Evolutionary conservation across 2,797 vertebrate species (phyloP).

Genomic region (Alca torda): DNA sequence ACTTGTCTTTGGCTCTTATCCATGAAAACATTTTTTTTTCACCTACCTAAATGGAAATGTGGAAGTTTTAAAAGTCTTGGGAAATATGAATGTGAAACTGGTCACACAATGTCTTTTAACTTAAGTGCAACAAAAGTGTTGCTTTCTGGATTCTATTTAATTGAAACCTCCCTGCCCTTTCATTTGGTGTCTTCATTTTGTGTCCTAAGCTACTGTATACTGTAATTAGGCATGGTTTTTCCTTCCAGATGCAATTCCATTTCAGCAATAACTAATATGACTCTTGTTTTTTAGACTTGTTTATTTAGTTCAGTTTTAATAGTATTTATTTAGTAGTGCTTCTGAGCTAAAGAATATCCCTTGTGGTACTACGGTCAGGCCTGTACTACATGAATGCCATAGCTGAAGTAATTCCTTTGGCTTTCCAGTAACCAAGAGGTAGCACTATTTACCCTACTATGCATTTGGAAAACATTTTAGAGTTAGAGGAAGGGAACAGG

Average conservation of each 20-base stretch:
- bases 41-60: neutral
- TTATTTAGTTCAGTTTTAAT: constrained; percentile 14
- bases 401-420: neutral
- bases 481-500: neutral
- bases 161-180: neutral
- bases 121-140: neutral
- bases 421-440: neutral
- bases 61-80: neutral
- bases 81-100: neutral
- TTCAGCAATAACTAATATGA: neutral
- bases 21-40: neutral
- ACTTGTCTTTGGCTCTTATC: constrained; percentile 7
- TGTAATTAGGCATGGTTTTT: neutral
- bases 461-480: neutral
- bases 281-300: neutral
- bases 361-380: neutral
- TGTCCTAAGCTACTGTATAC: neutral
- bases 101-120: neutral
- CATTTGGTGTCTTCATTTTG: neutral
- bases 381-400: neutral
- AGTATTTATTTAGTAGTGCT: neutral
- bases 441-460: neutral
- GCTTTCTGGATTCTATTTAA: neutral
- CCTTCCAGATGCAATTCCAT: neutral
- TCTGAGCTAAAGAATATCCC: neutral